These are phyloP conservation scores for Erynnis tages DNA, from an alignment of 2,888 invertebrate species.

Conservation along the genomic window DNA sequence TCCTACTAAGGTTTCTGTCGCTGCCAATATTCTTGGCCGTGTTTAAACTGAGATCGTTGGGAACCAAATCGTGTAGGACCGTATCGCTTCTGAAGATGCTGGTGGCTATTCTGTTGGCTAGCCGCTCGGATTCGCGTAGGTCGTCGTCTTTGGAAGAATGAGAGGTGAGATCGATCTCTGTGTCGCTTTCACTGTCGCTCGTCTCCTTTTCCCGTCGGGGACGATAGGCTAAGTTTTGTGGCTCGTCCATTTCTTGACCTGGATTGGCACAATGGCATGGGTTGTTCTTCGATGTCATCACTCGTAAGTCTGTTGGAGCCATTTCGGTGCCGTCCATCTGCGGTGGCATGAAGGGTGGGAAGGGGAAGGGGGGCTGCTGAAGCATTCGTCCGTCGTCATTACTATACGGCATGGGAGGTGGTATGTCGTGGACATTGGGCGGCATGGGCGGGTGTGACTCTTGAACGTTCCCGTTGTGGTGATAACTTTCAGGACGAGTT, in stretches of 20 bases:
- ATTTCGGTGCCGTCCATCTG: constrained; percentile 59
- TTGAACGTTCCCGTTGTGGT: constrained; percentile 52
- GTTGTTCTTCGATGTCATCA: constrained; percentile 55
- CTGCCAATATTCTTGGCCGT: constrained; percentile 49
- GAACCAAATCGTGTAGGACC: constrained; percentile 70
- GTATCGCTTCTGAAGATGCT: constrained; percentile 72
- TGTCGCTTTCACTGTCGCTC: constrained; percentile 72
- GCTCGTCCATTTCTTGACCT: constrained; percentile 51
- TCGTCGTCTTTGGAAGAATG: constrained; percentile 75
- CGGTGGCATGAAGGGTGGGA: constrained; percentile 58
- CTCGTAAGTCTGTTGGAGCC: constrained; percentile 68
- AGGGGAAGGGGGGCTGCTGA: constrained; percentile 58
- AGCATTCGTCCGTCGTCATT: constrained; percentile 62
- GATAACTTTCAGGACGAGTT: constrained; percentile 61
- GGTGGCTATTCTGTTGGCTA: constrained; percentile 70
- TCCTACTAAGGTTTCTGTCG: constrained; percentile 53
- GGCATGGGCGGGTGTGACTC: constrained; percentile 48
- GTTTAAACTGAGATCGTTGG: constrained; percentile 73
- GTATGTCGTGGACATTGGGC: constrained; percentile 53
- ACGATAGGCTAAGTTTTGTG: constrained; percentile 67
- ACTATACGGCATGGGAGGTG: constrained; percentile 51
- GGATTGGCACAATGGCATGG: constrained; percentile 56
- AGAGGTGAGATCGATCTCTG: constrained; percentile 77
- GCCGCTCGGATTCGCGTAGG: constrained; percentile 65
- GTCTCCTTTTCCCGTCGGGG: constrained; percentile 52